Conservation (phyloP, 2,888 invertebrate genomes). For the Drosophila demipolita region DNA sequence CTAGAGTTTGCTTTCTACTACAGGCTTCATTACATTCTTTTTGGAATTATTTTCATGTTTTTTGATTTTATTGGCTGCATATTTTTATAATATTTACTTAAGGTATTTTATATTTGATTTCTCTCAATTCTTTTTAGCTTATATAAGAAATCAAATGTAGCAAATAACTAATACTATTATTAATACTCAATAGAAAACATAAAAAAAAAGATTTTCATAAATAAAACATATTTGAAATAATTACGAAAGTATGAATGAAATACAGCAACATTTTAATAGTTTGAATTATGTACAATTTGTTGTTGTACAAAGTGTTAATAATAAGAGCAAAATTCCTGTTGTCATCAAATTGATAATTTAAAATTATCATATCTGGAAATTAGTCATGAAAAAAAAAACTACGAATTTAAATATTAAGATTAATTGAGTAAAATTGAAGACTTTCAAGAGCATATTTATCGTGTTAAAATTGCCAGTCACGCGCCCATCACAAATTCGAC, state of each 20-base stretch:
- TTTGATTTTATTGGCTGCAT: not conserved
- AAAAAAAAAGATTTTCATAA: not conserved
- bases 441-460: conserved; percentile 1
- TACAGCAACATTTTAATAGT: not conserved
- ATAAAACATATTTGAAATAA: not conserved
- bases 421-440: not conserved
- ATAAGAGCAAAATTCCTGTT: not conserved
- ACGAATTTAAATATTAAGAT: not conserved
- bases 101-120: not conserved
- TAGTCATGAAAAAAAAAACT: not conserved
- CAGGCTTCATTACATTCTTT: not conserved
- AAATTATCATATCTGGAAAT: not conserved
- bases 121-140: not conserved
- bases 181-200: not conserved
- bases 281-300: not conserved
- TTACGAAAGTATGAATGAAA: not conserved
- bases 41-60: not conserved
- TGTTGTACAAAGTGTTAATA: not conserved
- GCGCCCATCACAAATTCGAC: conserved; percentile 53
- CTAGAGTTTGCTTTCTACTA: not conserved
- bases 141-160: not conserved
- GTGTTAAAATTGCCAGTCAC: conserved; percentile 16
- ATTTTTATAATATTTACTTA: not conserved
- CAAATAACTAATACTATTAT: not conserved
- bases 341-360: not conserved